Conservation (phyloP, 2,797 vertebrate genomes). For the Anniella stebbinsi region DNA sequence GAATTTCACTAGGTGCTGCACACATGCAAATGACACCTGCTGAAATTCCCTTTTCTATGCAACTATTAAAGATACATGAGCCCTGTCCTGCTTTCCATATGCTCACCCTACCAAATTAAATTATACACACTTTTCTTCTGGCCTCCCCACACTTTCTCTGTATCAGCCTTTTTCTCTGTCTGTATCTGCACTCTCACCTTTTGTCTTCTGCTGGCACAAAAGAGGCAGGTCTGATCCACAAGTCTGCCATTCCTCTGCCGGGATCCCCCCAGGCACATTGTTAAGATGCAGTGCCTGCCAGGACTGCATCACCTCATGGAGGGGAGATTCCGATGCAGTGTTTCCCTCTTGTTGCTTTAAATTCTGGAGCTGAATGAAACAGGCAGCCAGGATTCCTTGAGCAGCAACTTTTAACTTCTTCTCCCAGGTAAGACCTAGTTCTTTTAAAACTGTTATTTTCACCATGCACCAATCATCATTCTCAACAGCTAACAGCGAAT, state of each 20-base stretch:
- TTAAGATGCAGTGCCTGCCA: slow-evolving; percentile 63
- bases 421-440: slow-evolving; percentile 70
- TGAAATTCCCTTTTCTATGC: too few species aligned
- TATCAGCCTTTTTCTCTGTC: slow-evolving; percentile 33
- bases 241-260: slow-evolving; percentile 36
- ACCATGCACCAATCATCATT: background rate
- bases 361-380: background rate
- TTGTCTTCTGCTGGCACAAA: slow-evolving; percentile 51
- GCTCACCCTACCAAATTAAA: too few species aligned
- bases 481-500: background rate
- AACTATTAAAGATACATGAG: too few species aligned
- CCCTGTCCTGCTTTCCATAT: too few species aligned
- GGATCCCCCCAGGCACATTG: slow-evolving; percentile 63
- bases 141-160: background rate
- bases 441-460: background rate
- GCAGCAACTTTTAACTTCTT: slow-evolving; percentile 11
- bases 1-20: too few species aligned
- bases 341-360: slow-evolving; percentile 13
- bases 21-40: too few species aligned
- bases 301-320: slow-evolving; percentile 69
- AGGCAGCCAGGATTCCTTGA: background rate
- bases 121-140: slow-evolving; percentile 34
- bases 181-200: slow-evolving; percentile 17
- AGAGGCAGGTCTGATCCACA: slow-evolving; percentile 55
- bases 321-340: slow-evolving; percentile 66